Evolutionary conservation across 2,797 vertebrate species (phyloP).

Genomic region (Pantherophis alleghaniensis): DNA sequence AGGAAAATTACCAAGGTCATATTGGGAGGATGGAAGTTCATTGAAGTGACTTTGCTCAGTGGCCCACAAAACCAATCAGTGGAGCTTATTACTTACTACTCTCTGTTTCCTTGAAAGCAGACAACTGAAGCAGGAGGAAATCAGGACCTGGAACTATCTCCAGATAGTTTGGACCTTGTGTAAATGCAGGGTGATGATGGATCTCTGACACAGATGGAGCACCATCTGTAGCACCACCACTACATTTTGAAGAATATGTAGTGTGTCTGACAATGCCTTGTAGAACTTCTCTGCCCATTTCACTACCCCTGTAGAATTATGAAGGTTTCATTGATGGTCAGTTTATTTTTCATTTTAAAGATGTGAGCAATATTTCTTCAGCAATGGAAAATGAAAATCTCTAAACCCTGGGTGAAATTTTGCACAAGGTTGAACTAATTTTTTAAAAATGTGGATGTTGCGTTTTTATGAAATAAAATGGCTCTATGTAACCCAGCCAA

Average conservation of each 20-base stretch:
- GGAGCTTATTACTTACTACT: neutral
- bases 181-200: neutral
- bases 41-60: neutral
- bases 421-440: neutral
- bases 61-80: neutral
- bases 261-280: neutral
- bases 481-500: neutral
- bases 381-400: constrained; percentile 15
- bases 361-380: neutral
- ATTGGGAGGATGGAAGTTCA: neutral
- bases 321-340: constrained; percentile 40
- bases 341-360: neutral
- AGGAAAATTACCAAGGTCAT: neutral
- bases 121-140: neutral
- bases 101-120: neutral
- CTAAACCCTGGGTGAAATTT: constrained; percentile 12
- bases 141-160: neutral
- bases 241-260: neutral
- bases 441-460: neutral
- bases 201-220: neutral
- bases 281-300: constrained; percentile 20
- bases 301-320: constrained; percentile 26
- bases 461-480: neutral
- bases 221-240: neutral
- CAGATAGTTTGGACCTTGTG: neutral